Percentiles rank a stretch among this genome's conserved stretches.
Evolutionary conservation across 2,888 invertebrate species (phyloP).

Genomic region (Prionchulus punctatus): DNA sequence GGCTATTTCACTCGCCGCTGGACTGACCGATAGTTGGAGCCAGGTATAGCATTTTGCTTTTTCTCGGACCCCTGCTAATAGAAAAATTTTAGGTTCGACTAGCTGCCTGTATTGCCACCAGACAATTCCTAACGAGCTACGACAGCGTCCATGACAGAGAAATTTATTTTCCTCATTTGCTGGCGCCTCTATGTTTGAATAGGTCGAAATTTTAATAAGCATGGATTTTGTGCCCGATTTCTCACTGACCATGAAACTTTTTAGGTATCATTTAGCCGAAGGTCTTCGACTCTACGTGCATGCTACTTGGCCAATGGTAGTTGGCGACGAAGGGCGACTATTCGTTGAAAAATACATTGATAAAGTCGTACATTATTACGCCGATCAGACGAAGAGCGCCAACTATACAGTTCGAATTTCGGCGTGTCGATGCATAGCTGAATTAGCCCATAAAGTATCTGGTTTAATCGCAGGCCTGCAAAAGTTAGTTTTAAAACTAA

Average conservation of each 20-base stretch:
- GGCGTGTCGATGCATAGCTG: slow-evolving; percentile 44
- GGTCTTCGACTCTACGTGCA: slow-evolving; percentile 39
- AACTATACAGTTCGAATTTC: slow-evolving; percentile 45
- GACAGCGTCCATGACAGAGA: slow-evolving; percentile 31
- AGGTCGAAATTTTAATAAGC: slow-evolving; percentile 34
- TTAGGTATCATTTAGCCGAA: slow-evolving; percentile 43
- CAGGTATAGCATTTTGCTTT: too few relatives aligned
- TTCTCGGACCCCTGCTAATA: too few relatives aligned
- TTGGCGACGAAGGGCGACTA: neutral
- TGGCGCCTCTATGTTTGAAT: slow-evolving; percentile 43
- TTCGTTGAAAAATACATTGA: slow-evolving; percentile 10
- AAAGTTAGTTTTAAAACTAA: neutral
- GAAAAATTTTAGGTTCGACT: too few relatives aligned
- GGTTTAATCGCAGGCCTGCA: neutral
- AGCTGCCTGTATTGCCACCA: slow-evolving; percentile 41
- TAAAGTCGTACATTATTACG: slow-evolving; percentile 38
- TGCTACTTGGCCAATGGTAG: slow-evolving; percentile 7
- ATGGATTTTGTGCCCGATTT: neutral
- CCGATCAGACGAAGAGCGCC: slow-evolving; percentile 39
- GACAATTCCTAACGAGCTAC: slow-evolving; percentile 38
- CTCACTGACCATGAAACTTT: too few relatives aligned
- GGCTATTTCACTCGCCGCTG: slow-evolving; percentile 36
- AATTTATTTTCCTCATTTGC: slow-evolving; percentile 36
- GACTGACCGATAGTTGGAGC: slow-evolving; percentile 44
- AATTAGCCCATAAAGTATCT: slow-evolving; percentile 39